Evolutionary conservation across 2,797 vertebrate species (phyloP).

Genomic region (Danio aesculapii): DNA sequence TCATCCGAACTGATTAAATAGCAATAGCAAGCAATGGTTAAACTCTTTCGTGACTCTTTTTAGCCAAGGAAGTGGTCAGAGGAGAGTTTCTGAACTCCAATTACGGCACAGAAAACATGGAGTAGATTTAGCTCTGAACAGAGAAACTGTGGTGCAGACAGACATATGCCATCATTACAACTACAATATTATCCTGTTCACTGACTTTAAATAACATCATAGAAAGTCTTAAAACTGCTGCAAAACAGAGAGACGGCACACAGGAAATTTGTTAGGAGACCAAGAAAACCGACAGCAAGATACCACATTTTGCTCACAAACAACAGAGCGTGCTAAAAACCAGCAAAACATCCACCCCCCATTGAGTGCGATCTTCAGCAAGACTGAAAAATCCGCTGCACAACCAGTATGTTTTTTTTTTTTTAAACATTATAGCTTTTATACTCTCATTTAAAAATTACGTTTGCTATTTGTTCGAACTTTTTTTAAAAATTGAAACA

Average conservation of each 20-base stretch:
- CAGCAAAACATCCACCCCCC: slow-evolving; percentile 2
- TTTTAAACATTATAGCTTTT: too few species aligned
- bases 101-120: slow-evolving; percentile 37
- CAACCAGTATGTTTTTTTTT: too few species aligned
- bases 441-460: too few species aligned
- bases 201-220: slow-evolving; percentile 18
- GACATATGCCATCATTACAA: slow-evolving; percentile 30
- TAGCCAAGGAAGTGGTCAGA: slow-evolving; percentile 33
- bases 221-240: background rate
- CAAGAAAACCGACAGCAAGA: slow-evolving; percentile 11
- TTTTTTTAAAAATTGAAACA: too few species aligned
- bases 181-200: slow-evolving; percentile 5
- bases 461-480: too few species aligned
- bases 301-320: slow-evolving; percentile 7
- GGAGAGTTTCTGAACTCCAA: slow-evolving; percentile 28
- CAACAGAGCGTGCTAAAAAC: slow-evolving; percentile 8
- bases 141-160: slow-evolving; percentile 12
- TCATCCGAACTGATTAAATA: background rate
- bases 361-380: background rate
- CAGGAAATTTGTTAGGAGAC: slow-evolving; percentile 38
- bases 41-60: background rate
- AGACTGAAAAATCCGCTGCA: background rate
- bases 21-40: slow-evolving; percentile 4
- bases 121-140: slow-evolving; percentile 25
- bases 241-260: slow-evolving; percentile 21